Conservation (phyloP, 2,888 invertebrate genomes). For the Euzetes globulus region DNA sequence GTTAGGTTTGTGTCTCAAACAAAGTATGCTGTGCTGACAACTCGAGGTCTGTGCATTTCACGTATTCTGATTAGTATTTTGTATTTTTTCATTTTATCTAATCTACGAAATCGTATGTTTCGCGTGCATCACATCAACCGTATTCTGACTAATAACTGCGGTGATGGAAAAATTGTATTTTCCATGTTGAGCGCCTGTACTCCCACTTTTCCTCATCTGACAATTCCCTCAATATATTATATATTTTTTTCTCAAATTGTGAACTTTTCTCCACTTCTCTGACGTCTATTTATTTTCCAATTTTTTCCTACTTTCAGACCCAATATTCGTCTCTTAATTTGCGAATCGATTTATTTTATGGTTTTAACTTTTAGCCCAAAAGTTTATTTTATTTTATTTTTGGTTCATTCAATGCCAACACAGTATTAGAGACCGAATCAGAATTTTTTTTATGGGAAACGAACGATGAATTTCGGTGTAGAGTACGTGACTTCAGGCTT, state of each 20-base stretch:
- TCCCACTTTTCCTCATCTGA: too few relatives aligned
- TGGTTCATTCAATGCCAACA: not conserved
- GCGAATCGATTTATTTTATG: slow-evolving; percentile 6
- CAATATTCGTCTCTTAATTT: slow-evolving; percentile 12
- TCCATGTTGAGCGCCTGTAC: too few relatives aligned
- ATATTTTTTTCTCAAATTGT: not conserved
- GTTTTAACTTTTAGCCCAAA: slow-evolving; percentile 7
- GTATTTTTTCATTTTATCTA: too few relatives aligned
- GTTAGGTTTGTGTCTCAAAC: too few relatives aligned
- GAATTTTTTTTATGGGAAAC: not conserved
- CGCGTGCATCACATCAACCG: not conserved
- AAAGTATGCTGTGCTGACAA: too few relatives aligned
- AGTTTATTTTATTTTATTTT: not conserved
- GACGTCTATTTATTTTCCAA: not conserved
- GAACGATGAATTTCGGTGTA: not conserved
- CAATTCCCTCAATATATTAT: not conserved
- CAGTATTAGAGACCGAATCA: slow-evolving; percentile 9
- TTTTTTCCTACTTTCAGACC: not conserved
- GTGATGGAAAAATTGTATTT: too few relatives aligned
- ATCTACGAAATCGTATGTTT: not conserved
- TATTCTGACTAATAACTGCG: not conserved
- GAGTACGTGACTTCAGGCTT: slow-evolving; percentile 19
- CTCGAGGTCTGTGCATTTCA: too few relatives aligned
- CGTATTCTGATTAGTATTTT: too few relatives aligned
- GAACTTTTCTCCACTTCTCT: not conserved